Percentiles rank a stretch among this genome's conserved stretches.
phyloP scores from a whole-genome alignment of 2,797 vertebrate genomes.

The Sebastes variabilis region DNA sequence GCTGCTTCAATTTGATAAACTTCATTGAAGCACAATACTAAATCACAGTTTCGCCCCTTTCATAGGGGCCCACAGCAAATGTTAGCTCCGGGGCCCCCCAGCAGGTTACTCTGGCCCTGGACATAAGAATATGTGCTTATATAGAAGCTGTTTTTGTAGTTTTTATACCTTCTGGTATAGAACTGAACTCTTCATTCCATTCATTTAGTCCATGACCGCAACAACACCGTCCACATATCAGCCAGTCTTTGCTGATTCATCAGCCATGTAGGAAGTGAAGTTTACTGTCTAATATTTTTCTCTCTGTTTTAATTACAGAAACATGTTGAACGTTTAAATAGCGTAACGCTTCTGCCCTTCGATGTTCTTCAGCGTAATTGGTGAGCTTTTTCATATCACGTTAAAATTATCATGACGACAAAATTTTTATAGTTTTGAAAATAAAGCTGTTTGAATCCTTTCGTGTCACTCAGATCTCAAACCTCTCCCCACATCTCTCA shows the following conservation, averaged over 20 bases:
- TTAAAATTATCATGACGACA: background rate
- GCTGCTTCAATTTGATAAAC: background rate
- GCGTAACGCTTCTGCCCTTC: conserved; percentile 64
- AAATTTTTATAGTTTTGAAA: background rate
- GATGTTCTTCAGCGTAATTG: conserved; percentile 42
- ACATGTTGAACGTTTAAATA: conserved; percentile 75
- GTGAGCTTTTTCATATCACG: conserved; percentile 55
- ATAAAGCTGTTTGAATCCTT: background rate
- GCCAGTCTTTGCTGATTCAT: background rate
- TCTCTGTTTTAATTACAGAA: conserved; percentile 64
- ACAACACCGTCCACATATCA: no score
- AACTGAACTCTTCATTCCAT: background rate
- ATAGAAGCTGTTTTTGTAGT: background rate
- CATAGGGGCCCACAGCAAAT: background rate
- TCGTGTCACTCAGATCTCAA: background rate
- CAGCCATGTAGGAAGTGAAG: background rate
- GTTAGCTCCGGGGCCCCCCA: background rate
- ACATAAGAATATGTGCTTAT: background rate
- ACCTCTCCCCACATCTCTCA: background rate
- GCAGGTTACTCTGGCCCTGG: background rate
- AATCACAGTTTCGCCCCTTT: background rate
- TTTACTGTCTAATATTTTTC: background rate
- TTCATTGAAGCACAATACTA: background rate
- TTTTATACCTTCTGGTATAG: background rate
- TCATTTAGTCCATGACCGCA: background rate